Conservation (phyloP, 2,797 vertebrate genomes). For the Falco peregrinus region DNA sequence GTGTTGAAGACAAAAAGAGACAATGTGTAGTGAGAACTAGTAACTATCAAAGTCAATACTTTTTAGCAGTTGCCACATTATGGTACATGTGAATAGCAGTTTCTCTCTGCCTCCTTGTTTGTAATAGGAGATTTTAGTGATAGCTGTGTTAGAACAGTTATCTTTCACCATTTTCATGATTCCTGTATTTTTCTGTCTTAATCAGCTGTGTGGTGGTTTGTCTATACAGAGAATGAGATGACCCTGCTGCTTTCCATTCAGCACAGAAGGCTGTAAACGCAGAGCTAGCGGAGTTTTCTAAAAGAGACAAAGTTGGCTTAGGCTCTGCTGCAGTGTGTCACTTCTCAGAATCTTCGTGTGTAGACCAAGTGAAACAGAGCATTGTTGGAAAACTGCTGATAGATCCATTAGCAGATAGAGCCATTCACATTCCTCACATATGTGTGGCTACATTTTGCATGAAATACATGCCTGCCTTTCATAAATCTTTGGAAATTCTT, state of each 20-base stretch:
- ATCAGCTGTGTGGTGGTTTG: background rate
- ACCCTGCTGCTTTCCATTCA: background rate
- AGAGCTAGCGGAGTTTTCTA: background rate
- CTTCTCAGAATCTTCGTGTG: background rate
- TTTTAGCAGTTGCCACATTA: background rate
- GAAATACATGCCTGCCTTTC: background rate
- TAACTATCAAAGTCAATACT: background rate
- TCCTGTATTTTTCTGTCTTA: background rate
- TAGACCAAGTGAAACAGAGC: background rate
- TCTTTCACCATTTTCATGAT: background rate
- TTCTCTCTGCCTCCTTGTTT: background rate
- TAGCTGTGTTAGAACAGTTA: background rate
- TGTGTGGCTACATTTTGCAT: background rate
- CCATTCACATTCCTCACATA: background rate
- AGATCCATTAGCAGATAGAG: background rate
- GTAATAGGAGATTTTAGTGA: background rate
- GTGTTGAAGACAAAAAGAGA: background rate
- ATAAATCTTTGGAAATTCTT: background rate
- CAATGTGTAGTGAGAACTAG: background rate
- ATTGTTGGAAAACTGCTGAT: background rate
- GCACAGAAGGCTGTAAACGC: background rate
- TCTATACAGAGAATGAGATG: background rate
- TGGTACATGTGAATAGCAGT: background rate
- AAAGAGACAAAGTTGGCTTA: background rate
- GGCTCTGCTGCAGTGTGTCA: background rate